A percentile compares a stretch with the other conserved stretches of the same genome.
These are phyloP conservation scores for Melanostigma gelatinosum DNA, from an alignment of 2,113 vertebrate genomes.

Conservation along the genomic window DNA sequence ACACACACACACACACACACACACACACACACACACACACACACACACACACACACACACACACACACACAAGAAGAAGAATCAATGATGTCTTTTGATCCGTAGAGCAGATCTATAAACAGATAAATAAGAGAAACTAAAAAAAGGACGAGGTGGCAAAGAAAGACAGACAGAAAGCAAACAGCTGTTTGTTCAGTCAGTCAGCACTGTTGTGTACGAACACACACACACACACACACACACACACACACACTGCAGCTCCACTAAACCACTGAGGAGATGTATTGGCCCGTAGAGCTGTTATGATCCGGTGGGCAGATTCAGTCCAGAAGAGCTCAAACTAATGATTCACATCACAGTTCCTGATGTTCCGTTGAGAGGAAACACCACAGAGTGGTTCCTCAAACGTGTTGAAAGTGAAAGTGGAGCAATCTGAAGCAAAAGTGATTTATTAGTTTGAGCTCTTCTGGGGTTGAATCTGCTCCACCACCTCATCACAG, in stretches of 20 bases:
- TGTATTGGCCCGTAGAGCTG: not conserved
- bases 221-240: no score
- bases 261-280: not conserved
- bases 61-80: no score
- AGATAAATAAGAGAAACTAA: not conserved
- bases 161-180: no score
- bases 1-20: not conserved
- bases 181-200: no score
- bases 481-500: no score
- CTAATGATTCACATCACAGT: not conserved
- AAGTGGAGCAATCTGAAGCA: not conserved
- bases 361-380: no score
- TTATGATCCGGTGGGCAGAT: not conserved
- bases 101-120: not conserved
- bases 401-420: no score
- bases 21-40: conserved; percentile 1
- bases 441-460: not conserved
- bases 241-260: no score
- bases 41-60: not conserved
- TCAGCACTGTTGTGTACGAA: no score
- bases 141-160: not conserved
- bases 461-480: no score
- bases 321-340: not conserved
- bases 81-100: not conserved
- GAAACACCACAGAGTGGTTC: no score